Percentiles rank a stretch among this genome's conserved stretches.
Evolutionary conservation across 92 coral and sea anemone genomes (phyloP).

Genomic region (Palythoa caribaeorum): DNA sequence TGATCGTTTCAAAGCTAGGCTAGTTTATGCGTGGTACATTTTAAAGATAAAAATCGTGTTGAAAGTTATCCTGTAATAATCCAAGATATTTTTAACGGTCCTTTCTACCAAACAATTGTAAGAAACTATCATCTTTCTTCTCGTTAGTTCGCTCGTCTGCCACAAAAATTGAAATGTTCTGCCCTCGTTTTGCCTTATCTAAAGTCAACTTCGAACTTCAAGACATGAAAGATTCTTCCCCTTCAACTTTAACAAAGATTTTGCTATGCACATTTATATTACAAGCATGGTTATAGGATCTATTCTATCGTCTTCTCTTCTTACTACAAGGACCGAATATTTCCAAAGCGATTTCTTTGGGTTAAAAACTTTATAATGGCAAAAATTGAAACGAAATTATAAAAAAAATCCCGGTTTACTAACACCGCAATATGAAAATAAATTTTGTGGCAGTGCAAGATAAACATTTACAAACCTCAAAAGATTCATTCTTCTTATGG

Average conservation of each 20-base stretch:
- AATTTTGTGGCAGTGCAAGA: constrained; percentile 34
- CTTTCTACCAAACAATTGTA: not conserved
- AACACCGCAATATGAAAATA: constrained; percentile 26
- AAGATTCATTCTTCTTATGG: constrained; percentile 3
- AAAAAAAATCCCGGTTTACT: not conserved
- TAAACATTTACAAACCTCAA: constrained; percentile 37
- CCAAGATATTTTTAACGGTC: no score
- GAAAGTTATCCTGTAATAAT: not conserved
- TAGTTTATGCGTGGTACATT: constrained; percentile 15
- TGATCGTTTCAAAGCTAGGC: constrained; percentile 2
- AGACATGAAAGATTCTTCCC: not conserved
- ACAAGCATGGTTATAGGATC: constrained; percentile 19
- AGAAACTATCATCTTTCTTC: no score
- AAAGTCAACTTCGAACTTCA: constrained; percentile 1
- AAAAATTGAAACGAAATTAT: not conserved
- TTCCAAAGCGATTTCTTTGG: not conserved
- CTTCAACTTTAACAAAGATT: not conserved
- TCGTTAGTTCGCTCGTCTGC: not conserved
- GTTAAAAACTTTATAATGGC: constrained; percentile 7
- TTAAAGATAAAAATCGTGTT: not conserved
- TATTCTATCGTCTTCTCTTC: not conserved
- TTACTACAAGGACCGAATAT: not conserved
- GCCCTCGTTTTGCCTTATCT: not conserved
- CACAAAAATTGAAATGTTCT: not conserved
- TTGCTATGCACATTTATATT: constrained; percentile 21